Evolutionary conservation across 2,888 invertebrate species (phyloP), one percentile per base, ranked within the genome.

Genomic region (Eupithecia insigniata): DNA sequence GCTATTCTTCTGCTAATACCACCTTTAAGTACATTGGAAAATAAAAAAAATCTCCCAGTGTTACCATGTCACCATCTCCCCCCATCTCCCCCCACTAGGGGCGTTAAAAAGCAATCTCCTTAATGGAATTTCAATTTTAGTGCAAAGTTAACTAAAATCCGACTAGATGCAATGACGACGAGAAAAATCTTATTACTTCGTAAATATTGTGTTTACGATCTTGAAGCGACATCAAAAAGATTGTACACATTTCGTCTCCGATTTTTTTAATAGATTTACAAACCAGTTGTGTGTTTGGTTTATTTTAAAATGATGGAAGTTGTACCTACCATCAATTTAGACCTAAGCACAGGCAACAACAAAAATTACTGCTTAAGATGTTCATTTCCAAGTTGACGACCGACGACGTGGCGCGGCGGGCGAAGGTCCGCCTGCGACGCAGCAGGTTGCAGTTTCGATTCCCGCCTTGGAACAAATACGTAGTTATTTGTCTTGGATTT

Each of bases 91-190:
- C 76, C 74, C 74, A 78, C 80, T 81, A 83, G 83, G 82, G 46
- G 88, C 89, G 90, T 89, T 91, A 91, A 92, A 92, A 92, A 91
- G 93, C 93, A 93, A 93, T 93, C 90, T 91, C 76, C 86, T 85
- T 93, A 93, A 93, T 93, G 93, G 93, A 93, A 93, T 93, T 93
- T 90, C 93, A 93, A 93, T 93, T 92, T 90, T 87, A 88, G 87
- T 81, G 88, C 85, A 84, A 90, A 92, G 87, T 90, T 91, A 91
- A 92, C 92, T 91, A 88, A 89, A 89, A 89, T 90, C 85, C 89
- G 79, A 89, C 88, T 88, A 84, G 86, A 83, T 85, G 90, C 90
- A 89, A 91, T 92, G 32, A 58, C 28, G 34, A 46, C 26, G 55
- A 66, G 74, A 76, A 76, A 76, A 75, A 76, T 76, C 18, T 55